Evolutionary conservation across 2,888 invertebrate genomes (phyloP).

Genomic region (Himalopsyche tibetana): DNA sequence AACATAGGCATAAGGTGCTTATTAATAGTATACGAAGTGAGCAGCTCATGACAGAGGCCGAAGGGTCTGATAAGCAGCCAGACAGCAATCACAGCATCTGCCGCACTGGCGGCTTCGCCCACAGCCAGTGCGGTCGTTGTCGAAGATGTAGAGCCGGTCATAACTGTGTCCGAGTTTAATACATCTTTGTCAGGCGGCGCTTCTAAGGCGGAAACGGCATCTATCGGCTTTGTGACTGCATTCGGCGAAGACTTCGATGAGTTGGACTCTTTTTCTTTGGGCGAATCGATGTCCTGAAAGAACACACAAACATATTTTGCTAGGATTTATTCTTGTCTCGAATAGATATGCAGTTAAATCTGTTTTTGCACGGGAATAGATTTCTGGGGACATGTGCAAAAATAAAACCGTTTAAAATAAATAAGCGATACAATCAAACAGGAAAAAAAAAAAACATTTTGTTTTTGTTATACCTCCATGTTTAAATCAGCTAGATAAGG

Average conservation of each 20-base stretch:
- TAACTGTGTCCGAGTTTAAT: neutral
- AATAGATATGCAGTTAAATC: too few species aligned
- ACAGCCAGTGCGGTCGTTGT: neutral
- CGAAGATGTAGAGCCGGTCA: neutral
- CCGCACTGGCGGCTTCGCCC: conserved; percentile 69
- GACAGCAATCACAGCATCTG: conserved; percentile 72
- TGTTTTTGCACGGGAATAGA: too few species aligned
- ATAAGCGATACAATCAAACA: too few species aligned
- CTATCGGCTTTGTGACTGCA: neutral
- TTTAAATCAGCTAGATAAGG: too few species aligned
- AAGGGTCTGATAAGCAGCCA: conserved; percentile 89
- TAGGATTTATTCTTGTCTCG: too few species aligned
- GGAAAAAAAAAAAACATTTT: too few species aligned
- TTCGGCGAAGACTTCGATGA: neutral
- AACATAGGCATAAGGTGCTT: conserved; percentile 95
- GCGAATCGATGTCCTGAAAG: neutral
- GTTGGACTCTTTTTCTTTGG: conserved; percentile 23
- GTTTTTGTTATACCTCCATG: too few species aligned
- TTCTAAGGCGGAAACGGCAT: neutral
- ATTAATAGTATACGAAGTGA: conserved; percentile 92
- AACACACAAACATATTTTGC: neutral
- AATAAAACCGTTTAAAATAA: too few species aligned
- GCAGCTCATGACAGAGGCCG: conserved; percentile 92
- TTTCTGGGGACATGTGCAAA: too few species aligned
- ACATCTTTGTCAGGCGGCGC: neutral